Base-by-base conservation (phyloP, 2,113 vertebrate genomes). In the Albula goreensis region DNA sequence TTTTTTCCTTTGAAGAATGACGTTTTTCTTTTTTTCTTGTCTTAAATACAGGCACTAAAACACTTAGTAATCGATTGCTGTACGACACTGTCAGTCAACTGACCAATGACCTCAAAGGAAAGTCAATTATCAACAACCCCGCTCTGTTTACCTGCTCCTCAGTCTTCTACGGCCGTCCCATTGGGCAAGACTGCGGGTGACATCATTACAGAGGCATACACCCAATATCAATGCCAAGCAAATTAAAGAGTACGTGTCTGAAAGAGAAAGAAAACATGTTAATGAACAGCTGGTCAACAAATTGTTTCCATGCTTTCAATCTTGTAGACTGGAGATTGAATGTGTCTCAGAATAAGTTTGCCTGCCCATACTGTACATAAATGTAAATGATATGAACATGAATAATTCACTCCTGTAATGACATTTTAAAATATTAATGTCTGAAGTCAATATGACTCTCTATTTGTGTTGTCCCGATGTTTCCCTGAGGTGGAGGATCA, bases 321-420 rank as follows among this genome's bases (percentile, higher is more conserved):
- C n/a, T 74, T 74, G 8, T 10, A 1, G 22, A 10, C 70, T 74
- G 10, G 8, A 8, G 10, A 25, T n/a, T 13, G 10, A 25, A 6
- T 13, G 3, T 31, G 70, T 22, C 10, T 31, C n/a, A 74, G 70
- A 31, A 10, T 74, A 74, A 74, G 31, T 41, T 74, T 31, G 10
- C 4, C 70, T 25, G 70, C 10, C 12, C 15, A 17, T 79, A 17
- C 7, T 56, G 80, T 81, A 53, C 3, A 49, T 89, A 90, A 41
- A 93, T 91, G 92, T 94, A 92, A 92, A 93, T 94, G 94, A 93
- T 92, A 88, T 80, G 78, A 88, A 85, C 81, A 91, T 95, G 88
- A 95, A 96, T 95, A 91, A 96, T 95, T 94, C 89, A 95, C 78
- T 12, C 74, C 80, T 80, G 87, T 93, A 93, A 92, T 51, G 90